These are phyloP conservation scores for Rhagoletis pomonella DNA, from an alignment of 1,140 invertebrate species.

Conservation along the genomic window DNA sequence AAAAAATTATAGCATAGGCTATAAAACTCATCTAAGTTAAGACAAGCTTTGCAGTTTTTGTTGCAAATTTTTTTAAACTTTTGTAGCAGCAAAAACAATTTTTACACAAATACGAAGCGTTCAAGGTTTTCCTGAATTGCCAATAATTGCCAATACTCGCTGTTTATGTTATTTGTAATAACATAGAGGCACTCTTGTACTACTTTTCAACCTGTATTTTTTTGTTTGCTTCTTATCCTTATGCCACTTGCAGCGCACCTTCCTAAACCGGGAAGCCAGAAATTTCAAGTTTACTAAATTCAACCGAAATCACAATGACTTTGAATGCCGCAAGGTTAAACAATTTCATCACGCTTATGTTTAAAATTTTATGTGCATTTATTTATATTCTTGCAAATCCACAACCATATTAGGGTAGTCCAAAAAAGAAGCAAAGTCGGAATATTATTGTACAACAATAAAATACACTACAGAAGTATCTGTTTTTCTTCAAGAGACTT, in stretches of 20 bases:
- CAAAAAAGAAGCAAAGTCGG: no score
- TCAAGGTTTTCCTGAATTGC: no score
- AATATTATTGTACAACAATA: no score
- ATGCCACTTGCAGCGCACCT: not conserved
- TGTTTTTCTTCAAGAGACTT: no score
- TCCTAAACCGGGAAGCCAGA: slow-evolving; percentile 33
- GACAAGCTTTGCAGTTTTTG: no score
- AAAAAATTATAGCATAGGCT: not conserved
- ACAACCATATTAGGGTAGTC: no score
- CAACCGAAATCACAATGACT: not conserved
- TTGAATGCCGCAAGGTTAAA: slow-evolving; percentile 44
- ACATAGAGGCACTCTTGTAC: not conserved
- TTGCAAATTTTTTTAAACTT: no score
- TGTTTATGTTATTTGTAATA: not conserved
- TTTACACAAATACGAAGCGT: no score
- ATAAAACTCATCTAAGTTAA: no score
- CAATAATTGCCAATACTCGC: no score
- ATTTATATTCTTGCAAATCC: not conserved
- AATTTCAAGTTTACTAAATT: slow-evolving; percentile 16
- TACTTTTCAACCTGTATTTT: not conserved
- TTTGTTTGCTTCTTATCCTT: not conserved
- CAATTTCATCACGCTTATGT: slow-evolving; percentile 50
- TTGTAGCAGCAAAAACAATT: no score
- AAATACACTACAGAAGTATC: no score
- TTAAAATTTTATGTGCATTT: slow-evolving; percentile 40